Conservation (phyloP, 1,140 invertebrate genomes). For the Drosophila sp. region DNA sequence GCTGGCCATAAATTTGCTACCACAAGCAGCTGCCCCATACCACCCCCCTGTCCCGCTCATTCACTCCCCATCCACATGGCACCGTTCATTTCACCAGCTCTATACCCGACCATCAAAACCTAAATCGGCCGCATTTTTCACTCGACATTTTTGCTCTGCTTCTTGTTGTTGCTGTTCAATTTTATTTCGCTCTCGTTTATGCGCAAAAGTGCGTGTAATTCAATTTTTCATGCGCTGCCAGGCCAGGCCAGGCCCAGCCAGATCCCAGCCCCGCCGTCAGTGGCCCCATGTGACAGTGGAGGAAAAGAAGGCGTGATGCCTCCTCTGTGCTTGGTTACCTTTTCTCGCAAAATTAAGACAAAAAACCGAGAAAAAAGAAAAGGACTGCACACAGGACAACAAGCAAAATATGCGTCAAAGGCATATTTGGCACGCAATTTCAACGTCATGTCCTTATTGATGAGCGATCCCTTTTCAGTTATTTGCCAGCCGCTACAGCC, state of each 20-base stretch:
- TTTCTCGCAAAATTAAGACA: conserved; percentile 62
- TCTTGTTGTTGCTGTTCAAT: conserved; percentile 38
- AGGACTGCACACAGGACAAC: conserved; percentile 31
- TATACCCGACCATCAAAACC: conserved; percentile 36
- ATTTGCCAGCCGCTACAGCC: conserved; percentile 21
- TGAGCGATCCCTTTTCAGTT: conserved; percentile 66
- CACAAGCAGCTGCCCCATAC: conserved; percentile 47
- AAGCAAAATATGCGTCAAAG: conserved; percentile 67
- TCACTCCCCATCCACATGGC: not conserved
- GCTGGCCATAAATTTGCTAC: conserved; percentile 70
- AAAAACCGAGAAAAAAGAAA: conserved; percentile 16
- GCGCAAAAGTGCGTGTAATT: conserved; percentile 80
- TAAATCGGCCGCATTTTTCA: conserved; percentile 69
- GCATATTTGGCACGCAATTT: conserved; percentile 76
- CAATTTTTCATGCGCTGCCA: conserved; percentile 73
- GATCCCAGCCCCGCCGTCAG: not conserved
- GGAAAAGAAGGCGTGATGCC: conserved; percentile 10
- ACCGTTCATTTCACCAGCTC: not conserved
- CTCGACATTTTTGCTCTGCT: conserved; percentile 56
- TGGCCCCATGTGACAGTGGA: conserved; percentile 25
- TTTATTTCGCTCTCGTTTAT: conserved; percentile 65
- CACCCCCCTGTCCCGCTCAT: not conserved
- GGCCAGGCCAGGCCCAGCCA: not conserved
- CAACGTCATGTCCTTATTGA: conserved; percentile 65
- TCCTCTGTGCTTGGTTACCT: conserved; percentile 36